phyloP scores from a whole-genome alignment of 1,140 invertebrate species.

The Lepidurus arcticus region DNA sequence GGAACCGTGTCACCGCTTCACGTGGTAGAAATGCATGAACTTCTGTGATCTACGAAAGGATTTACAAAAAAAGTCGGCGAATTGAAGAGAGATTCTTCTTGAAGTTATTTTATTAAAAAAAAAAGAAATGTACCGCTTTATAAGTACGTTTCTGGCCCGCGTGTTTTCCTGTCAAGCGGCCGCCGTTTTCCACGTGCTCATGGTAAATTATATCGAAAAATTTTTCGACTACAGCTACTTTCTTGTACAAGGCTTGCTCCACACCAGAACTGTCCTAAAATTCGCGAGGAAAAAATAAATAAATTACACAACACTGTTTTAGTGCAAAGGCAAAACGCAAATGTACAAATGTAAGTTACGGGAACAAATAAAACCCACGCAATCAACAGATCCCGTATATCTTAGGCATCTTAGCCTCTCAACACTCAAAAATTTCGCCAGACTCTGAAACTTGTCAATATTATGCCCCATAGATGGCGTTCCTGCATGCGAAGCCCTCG shows the following conservation, averaged over 20 bases:
- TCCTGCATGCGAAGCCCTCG: background rate
- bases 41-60: constrained; percentile 73
- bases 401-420: too few relatives aligned
- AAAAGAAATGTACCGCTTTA: constrained; percentile 71
- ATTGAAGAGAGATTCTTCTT: background rate
- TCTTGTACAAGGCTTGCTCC: constrained; percentile 58
- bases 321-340: background rate
- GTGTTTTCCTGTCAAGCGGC: constrained; percentile 72
- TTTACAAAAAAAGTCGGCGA: background rate
- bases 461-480: background rate
- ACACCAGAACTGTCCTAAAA: constrained; percentile 11
- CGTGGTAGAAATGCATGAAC: constrained; percentile 90
- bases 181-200: constrained; percentile 85
- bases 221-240: constrained; percentile 91
- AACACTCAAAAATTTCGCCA: too few relatives aligned
- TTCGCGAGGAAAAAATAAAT: background rate
- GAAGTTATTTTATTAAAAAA: background rate
- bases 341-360: background rate
- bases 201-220: constrained; percentile 96
- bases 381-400: too few relatives aligned
- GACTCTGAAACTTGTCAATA: too few relatives aligned
- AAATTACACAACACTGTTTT: background rate
- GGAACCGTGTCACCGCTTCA: constrained; percentile 89
- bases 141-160: constrained; percentile 94
- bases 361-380: background rate